Evolutionary conservation across 2,888 invertebrate genomes (phyloP), one percentile per base, ranked within the genome.

Genomic region (Plagodis pulveraria): DNA sequence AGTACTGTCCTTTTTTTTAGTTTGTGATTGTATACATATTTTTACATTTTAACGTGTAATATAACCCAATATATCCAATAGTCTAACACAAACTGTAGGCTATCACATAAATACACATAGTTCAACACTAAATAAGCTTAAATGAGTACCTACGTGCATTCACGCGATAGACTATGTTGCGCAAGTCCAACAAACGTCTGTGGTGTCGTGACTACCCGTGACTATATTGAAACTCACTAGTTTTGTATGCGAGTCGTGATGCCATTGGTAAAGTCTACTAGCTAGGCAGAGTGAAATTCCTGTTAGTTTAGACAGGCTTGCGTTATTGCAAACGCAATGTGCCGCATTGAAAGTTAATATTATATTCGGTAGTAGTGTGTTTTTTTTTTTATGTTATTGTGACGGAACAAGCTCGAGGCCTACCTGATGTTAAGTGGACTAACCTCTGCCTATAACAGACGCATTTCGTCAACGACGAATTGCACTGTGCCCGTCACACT

Each of bases 161-260:
- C 56, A 22, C 32, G 55, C 49, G 49, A 12, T 7, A 43, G 50
- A 42, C 46, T 10, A 45, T 36, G 7, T 57, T 57, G 57, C 57
- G 57, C 43, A 57, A 57, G 46, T 12, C 43, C 42, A 22, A 34
- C 43, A 36, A 36, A 10, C 35, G 50, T 34, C 22, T 43, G 6
- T 50, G 33, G 10, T 35, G 48, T 38, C 45, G 36, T 56, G 40
- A 10, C 40, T 9, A 40, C 40, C 10, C 50, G 56, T 50, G 50
- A 48, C 41, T 40, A 32, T 33, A 33, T 42, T 36, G 9, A 48
- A 55, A 48, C 42, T 32, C 10, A 32, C 22, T 54, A 49, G 42
- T 55, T 49, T 22, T 44, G 56, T 56, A 56, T 56, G 56, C 50
- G 35, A 34, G 45, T 34, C 56, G 49, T 22, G 45, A 6, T 34